Evolutionary conservation across 2,888 invertebrate species (phyloP), one percentile per base, ranked within the genome.

Genomic region (Syrphus vitripennis): DNA sequence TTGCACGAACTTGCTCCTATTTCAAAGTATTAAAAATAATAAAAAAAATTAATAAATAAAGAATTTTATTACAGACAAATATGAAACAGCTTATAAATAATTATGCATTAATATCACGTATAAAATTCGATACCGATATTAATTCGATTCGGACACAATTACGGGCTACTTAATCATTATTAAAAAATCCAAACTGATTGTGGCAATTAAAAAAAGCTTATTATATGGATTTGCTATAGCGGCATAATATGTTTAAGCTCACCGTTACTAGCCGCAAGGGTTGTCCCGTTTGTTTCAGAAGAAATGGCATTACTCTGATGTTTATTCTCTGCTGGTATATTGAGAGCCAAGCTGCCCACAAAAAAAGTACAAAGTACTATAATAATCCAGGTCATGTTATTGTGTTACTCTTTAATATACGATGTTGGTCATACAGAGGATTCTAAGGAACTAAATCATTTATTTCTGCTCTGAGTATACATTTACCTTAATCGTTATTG

Each of bases 211-310:
- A 48, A 45, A 21, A 21, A 21, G n/a, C n/a, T n/a, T n/a, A 48
- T 21, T 24, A 14, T 50, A 0, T 14, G 5, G 1, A 24, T 21
- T 50, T 1, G 14, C 1, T 9, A n/a, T 4, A 37, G 3, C 19
- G 2, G 14, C 2, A 4, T n/a, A 24, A 40, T 16, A 4, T 37
- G 4, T 40, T 4, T 14, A 55, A 61, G 86, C 88, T 77, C 48
- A 89, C 89, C 88, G 0, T 80, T 87, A 24, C 90, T 89, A 14
- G 88, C 89, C 1, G 90, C 90, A 6, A 91, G 79, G 3, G 89
- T 88, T 6, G 86, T 83, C 65, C 90, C 88, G 16, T 89, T 88
- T 53, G 88, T 9, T 0, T 88, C 70, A 26, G 89, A 88, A 16
- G 45, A 31, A 21, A 69, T 31, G 29, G 74, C 14, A 10, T 69